phyloP scores from a whole-genome alignment of 2,113 vertebrate genomes.

The Urocitellus parryii region DNA sequence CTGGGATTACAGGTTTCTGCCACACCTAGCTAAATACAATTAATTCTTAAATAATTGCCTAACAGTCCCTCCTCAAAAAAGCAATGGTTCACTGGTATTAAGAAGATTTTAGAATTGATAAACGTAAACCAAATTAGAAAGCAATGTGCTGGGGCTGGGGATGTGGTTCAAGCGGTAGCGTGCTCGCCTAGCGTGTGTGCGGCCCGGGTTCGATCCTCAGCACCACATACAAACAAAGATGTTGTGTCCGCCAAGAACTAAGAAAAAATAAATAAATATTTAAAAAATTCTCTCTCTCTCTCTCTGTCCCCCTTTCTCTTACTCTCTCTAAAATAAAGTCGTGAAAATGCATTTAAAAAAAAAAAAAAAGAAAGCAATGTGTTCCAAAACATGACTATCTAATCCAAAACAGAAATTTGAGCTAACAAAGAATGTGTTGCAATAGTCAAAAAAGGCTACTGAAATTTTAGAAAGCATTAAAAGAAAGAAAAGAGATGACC shows the following conservation, averaged over 20 bases:
- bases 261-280: no score
- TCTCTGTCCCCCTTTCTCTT: no score
- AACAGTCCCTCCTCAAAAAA: not conserved
- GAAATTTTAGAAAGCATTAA: not conserved
- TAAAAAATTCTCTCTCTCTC: no score
- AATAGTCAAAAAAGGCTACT: not conserved
- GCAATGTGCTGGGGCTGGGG: no score
- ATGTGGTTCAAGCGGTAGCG: no score
- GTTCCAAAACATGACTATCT: not conserved
- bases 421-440: not conserved
- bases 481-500: not conserved
- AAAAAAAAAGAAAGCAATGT: not conserved
- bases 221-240: no score
- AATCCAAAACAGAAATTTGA: not conserved
- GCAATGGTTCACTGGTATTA: not conserved
- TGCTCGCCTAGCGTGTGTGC: no score
- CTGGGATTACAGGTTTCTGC: not conserved
- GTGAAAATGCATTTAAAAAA: no score
- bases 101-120: slow-evolving; percentile 23
- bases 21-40: not conserved
- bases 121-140: slow-evolving; percentile 10
- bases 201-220: no score
- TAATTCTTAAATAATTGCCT: slow-evolving; percentile 37
- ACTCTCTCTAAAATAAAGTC: no score
- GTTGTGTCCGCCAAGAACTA: no score